Base-by-base conservation (phyloP, 2,888 invertebrate species). In the Cantharis rustica region DNA sequence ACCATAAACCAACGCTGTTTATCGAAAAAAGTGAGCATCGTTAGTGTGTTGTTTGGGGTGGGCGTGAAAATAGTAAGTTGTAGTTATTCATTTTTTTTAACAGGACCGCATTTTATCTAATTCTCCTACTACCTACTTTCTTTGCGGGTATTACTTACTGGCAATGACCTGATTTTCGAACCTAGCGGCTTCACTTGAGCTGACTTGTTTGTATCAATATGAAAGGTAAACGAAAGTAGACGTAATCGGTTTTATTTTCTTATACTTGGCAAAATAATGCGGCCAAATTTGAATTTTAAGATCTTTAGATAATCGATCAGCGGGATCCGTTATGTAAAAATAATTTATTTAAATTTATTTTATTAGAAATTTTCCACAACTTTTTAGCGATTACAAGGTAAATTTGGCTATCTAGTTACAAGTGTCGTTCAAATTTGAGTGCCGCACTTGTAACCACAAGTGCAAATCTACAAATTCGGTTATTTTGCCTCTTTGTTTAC, bases 91-190 rank as follows among this genome's bases (percentile, higher is more conserved):
- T 47, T 47, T 66, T 66, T 20, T 20, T 66, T 66, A 20, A 7
- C 64, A 66, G 64, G 64, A 17, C 17, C 64, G 68, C 68, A 61
- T 70, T 69, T 71, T 68, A 75, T 73, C 69, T 73, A 73, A 47
- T 47, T 47, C 73, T 68, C 68, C 71, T 73, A 73, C 71, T 73
- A 73, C 73, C 71, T 72, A 73, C 69, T 73, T 69, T 73, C 73
- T 73, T 73, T 69, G 23, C 72, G 63, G 31, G 61, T 62, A 66
- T 66, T 66, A 31, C 62, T 66, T 73, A 77, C 78, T 81, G 82
- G 80, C 83, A 83, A 83, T 83, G 83, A 83, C 83, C 83, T 77
- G 82, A 80, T 82, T 83, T 82, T 80, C 76, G 76, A 68, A 76
- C 73, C 72, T 70, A 74, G 70, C 76, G 47, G 72, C 26, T 78